Conservation (phyloP, 2,888 invertebrate species). For the Opisthograptis luteolata region DNA sequence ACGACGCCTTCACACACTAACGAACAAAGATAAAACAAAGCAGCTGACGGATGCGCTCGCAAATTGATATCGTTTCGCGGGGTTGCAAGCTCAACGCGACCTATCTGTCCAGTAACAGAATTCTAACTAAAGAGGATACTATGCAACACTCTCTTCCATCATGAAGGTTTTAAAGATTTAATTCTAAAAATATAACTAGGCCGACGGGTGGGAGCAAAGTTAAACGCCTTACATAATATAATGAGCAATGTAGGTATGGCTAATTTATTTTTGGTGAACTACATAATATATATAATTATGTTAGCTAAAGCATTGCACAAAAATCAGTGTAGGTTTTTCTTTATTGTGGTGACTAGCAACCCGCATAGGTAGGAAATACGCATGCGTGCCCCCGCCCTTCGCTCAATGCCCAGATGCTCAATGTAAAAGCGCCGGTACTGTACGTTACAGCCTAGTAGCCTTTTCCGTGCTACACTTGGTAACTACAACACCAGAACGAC, state of each 20-base stretch:
- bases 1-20: conserved; percentile 52
- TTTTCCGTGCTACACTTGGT: no score
- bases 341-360: conserved; percentile 47
- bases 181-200: neutral
- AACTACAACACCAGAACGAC: conserved; percentile 1
- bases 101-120: conserved; percentile 9
- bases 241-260: conserved; percentile 2
- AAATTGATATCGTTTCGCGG: conserved; percentile 31
- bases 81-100: conserved; percentile 31
- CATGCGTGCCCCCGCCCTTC: conserved; percentile 71
- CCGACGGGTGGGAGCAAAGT: neutral
- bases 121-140: conserved; percentile 5
- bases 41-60: conserved; percentile 11
- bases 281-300: neutral
- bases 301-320: conserved; percentile 16
- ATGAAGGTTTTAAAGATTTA: neutral
- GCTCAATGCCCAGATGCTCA: conserved; percentile 72
- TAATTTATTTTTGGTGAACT: neutral
- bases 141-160: neutral
- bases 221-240: conserved; percentile 8
- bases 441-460: no score
- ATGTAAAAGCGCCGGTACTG: no score
- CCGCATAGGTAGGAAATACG: conserved; percentile 47
- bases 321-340: conserved; percentile 14
- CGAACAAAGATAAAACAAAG: neutral